Evolutionary conservation across 2,797 vertebrate genomes (phyloP), one percentile per base, ranked within the genome.

Genomic region (Iguana delicatissima): DNA sequence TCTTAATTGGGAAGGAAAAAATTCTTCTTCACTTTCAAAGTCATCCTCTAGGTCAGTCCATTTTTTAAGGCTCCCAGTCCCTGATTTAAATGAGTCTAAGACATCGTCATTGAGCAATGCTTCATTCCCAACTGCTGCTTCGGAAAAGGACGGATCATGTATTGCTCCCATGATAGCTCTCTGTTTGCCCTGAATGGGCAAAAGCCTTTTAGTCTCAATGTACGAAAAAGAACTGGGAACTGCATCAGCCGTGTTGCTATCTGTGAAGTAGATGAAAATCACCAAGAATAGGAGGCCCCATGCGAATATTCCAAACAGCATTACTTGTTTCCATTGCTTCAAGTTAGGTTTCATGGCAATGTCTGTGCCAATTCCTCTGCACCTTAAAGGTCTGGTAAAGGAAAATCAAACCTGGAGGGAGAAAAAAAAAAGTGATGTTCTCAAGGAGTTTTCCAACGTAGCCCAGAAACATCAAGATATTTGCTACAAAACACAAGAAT

Each of bases 251-350:
- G 98, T 97, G 90, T 97, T 98, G 91, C 97, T 98, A 90, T 99
- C 99, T 91, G 99, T 98, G 95, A 99, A 99, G 97, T 99, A 99
- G 42, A 99, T 98, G 95, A 99, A 98, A 91, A 99, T 97, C 62
- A 96, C 98, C 83, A 99, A 95, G 95, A 99, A 99, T 90, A 99
- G 95, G 86, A 99, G 97, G n/a, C 97, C 98, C 99, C 99, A 99
- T 46, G 97, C 98, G 92, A 99, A 97, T 96, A 99, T 98, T 87
- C 98, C 98, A 90, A 98, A 97, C 90, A 99, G 97, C 97, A 98
- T 98, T 88, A 99, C 95, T 96, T 98, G 97, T 96, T 99, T 97
- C 99, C 99, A 99, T 96, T 97, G 98, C 91, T 98, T 98, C 96
- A 98, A 90, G 93, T 97, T 98, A 12, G 97, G 97, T 97, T 98